Base-by-base conservation (phyloP, 1,140 invertebrate species). In the Polypedilum pembai region DNA sequence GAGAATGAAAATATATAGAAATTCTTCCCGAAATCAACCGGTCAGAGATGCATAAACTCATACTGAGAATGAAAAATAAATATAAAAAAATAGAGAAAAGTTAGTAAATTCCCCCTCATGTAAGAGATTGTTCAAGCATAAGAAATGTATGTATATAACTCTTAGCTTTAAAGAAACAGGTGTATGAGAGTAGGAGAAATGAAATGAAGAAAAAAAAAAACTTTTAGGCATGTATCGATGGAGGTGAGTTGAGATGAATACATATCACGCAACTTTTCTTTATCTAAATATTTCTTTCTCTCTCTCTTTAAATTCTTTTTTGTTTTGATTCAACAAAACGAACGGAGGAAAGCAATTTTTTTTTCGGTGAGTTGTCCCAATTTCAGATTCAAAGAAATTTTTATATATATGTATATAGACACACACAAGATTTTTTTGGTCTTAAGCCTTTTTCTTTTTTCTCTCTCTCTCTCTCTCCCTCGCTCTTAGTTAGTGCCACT, bases 321-420 rank as follows among this genome's bases (percentile, higher is more conserved):
- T 56, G 45, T 56, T 56, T 56, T 56, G 45, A 56, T 15, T 56
- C 45, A 56, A 56, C 45, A 15, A 56, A 56, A 56, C 45, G n/a
- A 56, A 56, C 15, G 45, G n/a, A 12, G 12, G n/a, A 56, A 56
- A 56, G 12, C 12, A 1, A n/a, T 69, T 69, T 69, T 66, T 66
- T 66, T 66, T 69, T 69, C 65, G 65, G 65, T 21, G 65, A 69
- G 45, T 56, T 69, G 65, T 69, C 65, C 65, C 65, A 69, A 69
- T 69, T 69, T 69, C 20, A 18, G 17, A 18, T 69, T 69, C 17
- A 69, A 18, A 69, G 8, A 69, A 18, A 18, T 69, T 69, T 69
- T 21, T 69, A 18, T 45, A n/a, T 12, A 56, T 56, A 33, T 33
- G 5, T 33, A 20, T 69, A 69, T 20, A 8, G 65, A 33, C 24